Evolutionary conservation across 1,140 invertebrate genomes (phyloP).

Genomic region (Lepidurus couesii): DNA sequence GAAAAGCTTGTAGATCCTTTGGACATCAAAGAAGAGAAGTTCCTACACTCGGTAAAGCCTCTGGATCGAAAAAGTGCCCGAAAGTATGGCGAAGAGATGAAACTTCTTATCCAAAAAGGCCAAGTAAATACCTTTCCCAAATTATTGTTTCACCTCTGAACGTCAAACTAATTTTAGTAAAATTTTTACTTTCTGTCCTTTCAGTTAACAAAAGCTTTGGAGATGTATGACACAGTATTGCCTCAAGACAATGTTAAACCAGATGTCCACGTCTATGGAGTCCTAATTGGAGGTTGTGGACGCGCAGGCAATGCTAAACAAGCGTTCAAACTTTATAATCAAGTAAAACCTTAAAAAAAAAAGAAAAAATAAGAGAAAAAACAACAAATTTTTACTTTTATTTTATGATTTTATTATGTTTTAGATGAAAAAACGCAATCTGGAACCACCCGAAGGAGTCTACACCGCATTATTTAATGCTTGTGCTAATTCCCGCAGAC

Average conservation of each 20-base stretch:
- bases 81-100: conserved; percentile 63
- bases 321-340: conserved; percentile 72
- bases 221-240: conserved; percentile 66
- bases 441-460: conserved; percentile 60
- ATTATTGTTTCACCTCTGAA: background rate
- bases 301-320: conserved; percentile 72
- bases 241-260: conserved; percentile 70
- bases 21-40: conserved; percentile 41
- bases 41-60: conserved; percentile 38
- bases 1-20: conserved; percentile 30
- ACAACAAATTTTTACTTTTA: background rate
- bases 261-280: conserved; percentile 67
- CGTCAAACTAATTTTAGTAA: background rate
- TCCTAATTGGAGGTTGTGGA: conserved; percentile 72
- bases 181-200: conserved; percentile 33
- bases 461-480: conserved; percentile 83
- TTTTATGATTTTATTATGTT: conserved; percentile 34
- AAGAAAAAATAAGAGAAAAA: background rate
- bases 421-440: conserved; percentile 65
- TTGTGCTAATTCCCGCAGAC: conserved; percentile 70
- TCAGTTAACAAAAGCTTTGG: conserved; percentile 57
- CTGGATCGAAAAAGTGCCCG: conserved; percentile 48
- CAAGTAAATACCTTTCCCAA: conserved; percentile 48
- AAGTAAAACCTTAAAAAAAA: conserved; percentile 43
- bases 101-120: conserved; percentile 54